Evolutionary conservation across 2,888 invertebrate species (phyloP), one percentile per base, ranked within the genome.

Genomic region (Chrysotoxum bicinctum): DNA sequence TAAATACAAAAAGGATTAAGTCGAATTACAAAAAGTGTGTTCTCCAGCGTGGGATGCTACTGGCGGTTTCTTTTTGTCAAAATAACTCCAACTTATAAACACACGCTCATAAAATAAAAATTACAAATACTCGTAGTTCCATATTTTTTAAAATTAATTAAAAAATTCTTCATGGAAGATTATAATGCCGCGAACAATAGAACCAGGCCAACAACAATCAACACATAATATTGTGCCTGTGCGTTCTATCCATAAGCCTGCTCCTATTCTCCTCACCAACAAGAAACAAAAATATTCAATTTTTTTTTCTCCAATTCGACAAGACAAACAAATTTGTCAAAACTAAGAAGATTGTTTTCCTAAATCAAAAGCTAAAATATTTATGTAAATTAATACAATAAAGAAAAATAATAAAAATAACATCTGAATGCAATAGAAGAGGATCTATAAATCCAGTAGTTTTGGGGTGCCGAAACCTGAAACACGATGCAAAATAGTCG

Each of bases 281-380:
- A 40, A 23, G 6, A 7, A 40, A 60, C 14, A 30, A 30, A 60
- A 60, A 68, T 75, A 75, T 80, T 76, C 75, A 43, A 76, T 66
- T 21, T 45, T 40, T 72, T 72, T 62, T 75, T 37, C n/a, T n/a
- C n/a, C n/a, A 60, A 60, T 32, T 50, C 45, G 69, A 35, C 76
- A 23, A 70, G 60, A 54, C 50, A 19, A 54, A 82, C 72, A 77
- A 82, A 82, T 68, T 72, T 82, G 78, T 73, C 78, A 82, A 81
- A 76, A 58, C 76, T 85, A 85, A 85, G 85, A 81, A 73, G 85
- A 76, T 85, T 85, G 62, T 81, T 81, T 80, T 64, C 81, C 76
- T 81, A 81, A 85, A 85, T 77, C 85, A 85, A 80, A 77, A 77
- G 21, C 80, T 68, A 52, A 72, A 74, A 69, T 79, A 78, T 83